Conservation (phyloP, 2,888 invertebrate genomes). For the Andrena minutula region DNA sequence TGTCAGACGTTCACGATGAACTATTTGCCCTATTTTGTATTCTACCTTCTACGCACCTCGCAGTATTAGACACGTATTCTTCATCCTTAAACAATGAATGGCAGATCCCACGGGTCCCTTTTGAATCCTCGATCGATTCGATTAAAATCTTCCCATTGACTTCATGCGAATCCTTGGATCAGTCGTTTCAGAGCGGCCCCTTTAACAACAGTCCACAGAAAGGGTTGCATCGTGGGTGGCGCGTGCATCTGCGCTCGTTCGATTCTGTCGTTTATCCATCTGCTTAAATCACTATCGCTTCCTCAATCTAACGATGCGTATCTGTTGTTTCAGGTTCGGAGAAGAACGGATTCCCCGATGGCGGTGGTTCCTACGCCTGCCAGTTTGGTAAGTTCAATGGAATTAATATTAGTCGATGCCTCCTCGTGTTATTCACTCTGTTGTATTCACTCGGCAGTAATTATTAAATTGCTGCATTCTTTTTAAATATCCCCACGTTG, state of each 20-base stretch:
- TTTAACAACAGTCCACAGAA: slow-evolving; percentile 54
- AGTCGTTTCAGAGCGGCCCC: slow-evolving; percentile 58
- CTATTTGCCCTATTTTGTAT: no score
- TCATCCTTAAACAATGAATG: slow-evolving; percentile 40
- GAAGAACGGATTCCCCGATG: slow-evolving; percentile 77
- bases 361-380: slow-evolving; percentile 70
- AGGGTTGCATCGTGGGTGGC: slow-evolving; percentile 60
- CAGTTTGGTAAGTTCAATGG: slow-evolving; percentile 77
- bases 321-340: slow-evolving; percentile 75
- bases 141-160: slow-evolving; percentile 61
- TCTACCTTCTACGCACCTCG: not conserved
- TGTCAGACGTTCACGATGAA: no score
- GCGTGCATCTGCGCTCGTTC: slow-evolving; percentile 54
- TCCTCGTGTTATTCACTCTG: no score
- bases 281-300: slow-evolving; percentile 39
- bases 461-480: no score
- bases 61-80: not conserved
- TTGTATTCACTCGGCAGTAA: no score
- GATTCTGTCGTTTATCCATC: slow-evolving; percentile 50
- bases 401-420: not conserved
- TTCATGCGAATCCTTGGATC: slow-evolving; percentile 45
- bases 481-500: no score
- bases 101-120: slow-evolving; percentile 39
- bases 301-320: slow-evolving; percentile 37
- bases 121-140: slow-evolving; percentile 45